These are phyloP conservation scores for Eulacestoma nigropectus DNA, from an alignment of 2,113 vertebrate genomes.

Conservation along the genomic window DNA sequence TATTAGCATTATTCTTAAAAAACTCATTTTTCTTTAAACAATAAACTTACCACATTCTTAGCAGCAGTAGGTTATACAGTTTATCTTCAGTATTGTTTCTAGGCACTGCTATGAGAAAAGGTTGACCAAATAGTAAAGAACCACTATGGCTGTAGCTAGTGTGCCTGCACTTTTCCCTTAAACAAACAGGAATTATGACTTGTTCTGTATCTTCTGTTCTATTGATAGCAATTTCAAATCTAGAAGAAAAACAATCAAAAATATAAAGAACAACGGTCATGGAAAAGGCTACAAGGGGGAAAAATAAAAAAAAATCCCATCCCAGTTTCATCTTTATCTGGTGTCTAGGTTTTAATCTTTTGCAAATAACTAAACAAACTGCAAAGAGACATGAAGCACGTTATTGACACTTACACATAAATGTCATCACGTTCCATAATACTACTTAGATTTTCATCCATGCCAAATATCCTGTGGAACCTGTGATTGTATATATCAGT, in stretches of 20 bases:
- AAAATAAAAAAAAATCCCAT: not conserved
- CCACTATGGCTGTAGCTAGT: slow-evolving; percentile 93
- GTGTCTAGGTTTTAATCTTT: not conserved
- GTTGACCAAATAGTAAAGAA: slow-evolving; percentile 91
- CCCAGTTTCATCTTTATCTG: not conserved
- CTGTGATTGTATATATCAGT: slow-evolving; percentile 99
- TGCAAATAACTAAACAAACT: not conserved
- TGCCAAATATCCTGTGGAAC: slow-evolving; percentile 96
- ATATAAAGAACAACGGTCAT: not conserved
- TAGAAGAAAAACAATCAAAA: slow-evolving; percentile 28
- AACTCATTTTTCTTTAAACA: not conserved
- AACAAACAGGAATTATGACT: slow-evolving; percentile 93
- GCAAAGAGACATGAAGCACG: not conserved
- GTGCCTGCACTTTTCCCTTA: slow-evolving; percentile 94
- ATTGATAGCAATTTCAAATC: slow-evolving; percentile 86
- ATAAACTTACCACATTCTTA: slow-evolving; percentile 86
- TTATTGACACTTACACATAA: slow-evolving; percentile 87
- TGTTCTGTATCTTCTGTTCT: slow-evolving; percentile 91
- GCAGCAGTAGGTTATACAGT: slow-evolving; percentile 92
- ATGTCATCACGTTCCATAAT: slow-evolving; percentile 99
- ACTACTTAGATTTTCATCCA: slow-evolving; percentile 96
- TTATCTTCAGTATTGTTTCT: slow-evolving; percentile 94
- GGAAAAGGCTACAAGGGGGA: not conserved
- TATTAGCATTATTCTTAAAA: not conserved
- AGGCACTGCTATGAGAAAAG: slow-evolving; percentile 94